Base-by-base conservation (phyloP, 2,113 vertebrate genomes). In the Spea multiplicata region DNA sequence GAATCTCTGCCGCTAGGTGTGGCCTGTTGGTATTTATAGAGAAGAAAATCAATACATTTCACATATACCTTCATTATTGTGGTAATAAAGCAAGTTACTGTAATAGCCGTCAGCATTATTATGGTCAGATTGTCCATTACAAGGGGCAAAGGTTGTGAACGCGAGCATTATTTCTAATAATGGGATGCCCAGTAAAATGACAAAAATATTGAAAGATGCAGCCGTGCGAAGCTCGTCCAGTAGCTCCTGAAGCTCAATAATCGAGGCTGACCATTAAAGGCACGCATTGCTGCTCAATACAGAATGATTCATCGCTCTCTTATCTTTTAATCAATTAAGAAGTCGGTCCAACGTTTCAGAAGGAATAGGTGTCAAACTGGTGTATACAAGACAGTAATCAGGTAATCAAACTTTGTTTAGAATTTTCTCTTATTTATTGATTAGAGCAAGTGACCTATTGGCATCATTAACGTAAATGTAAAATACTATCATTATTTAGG, bases 301-400 rank as follows among this genome's bases (percentile, higher is more conserved):
- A 14, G 50, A 66, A 78, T 78, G 48, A 71, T 71, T 78, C 59
- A 71, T 64, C 50, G 62, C 7, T 14, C 4, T 71, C 65, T 71
- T 78, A 71, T 78, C 67, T 44, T 65, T 53, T 65, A 78, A 78
- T 78, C 68, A 78, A 78, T 78, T 71, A 65, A 65, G 61, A 71
- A 69, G 47, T 52, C 71, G 53, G 59, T 30, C 45, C 62, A 65
- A 49, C 30, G 12, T 74, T 64, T 74, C 57, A 45, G 48, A 74
- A 74, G 49, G 46, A 71, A 66, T 61, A 62, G 16, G 53, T 52
- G 48, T 66, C 67, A 78, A 71, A 6, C 48, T 17, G 16, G 48
- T 66, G 46, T 78, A 78, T 71, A 69, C 57, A 78, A 50, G 46
- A 52, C 67, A 14, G n/a, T 78, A 71, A 78, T 78, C 57, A 64